A percentile compares a stretch with the other conserved stretches of the same genome.
Conservation (phyloP, 1,140 invertebrate genomes). For the Octopus sinensis region DNA sequence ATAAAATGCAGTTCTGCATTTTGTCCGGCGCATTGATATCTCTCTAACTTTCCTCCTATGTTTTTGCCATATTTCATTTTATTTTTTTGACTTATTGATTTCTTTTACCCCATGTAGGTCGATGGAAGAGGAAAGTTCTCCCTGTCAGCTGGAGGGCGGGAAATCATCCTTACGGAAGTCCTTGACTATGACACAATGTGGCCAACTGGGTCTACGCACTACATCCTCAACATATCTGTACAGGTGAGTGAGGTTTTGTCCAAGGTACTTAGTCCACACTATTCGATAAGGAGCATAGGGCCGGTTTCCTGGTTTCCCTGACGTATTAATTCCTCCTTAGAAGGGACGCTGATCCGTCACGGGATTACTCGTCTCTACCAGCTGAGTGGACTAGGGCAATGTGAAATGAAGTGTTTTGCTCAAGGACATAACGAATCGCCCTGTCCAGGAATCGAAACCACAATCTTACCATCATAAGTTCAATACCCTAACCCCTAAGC, state of each 20-base stretch:
- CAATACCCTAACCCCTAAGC: too few relatives aligned
- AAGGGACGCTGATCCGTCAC: too few relatives aligned
- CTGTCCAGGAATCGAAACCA: too few relatives aligned
- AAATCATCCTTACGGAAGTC: conserved; percentile 15
- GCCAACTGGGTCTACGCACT: conserved; percentile 3
- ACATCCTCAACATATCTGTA: conserved; percentile 25
- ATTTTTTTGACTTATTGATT: neutral
- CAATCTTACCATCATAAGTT: too few relatives aligned
- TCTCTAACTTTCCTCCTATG: neutral
- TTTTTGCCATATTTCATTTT: neutral
- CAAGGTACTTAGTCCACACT: neutral
- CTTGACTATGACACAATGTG: conserved; percentile 24
- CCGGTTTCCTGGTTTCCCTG: too few relatives aligned
- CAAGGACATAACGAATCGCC: too few relatives aligned
- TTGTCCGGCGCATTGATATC: neutral
- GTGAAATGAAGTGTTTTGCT: too few relatives aligned
- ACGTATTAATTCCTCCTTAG: too few relatives aligned
- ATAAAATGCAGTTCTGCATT: neutral
- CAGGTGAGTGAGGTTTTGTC: conserved; percentile 3
- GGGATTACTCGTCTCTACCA: too few relatives aligned
- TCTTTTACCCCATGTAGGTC: conserved; percentile 18
- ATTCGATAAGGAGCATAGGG: too few relatives aligned
- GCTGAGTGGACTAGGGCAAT: too few relatives aligned
- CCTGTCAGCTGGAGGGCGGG: conserved; percentile 13
- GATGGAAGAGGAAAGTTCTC: conserved; percentile 21